Conservation (phyloP, 2,113 vertebrate genomes). For the Hemiprocne comata region DNA sequence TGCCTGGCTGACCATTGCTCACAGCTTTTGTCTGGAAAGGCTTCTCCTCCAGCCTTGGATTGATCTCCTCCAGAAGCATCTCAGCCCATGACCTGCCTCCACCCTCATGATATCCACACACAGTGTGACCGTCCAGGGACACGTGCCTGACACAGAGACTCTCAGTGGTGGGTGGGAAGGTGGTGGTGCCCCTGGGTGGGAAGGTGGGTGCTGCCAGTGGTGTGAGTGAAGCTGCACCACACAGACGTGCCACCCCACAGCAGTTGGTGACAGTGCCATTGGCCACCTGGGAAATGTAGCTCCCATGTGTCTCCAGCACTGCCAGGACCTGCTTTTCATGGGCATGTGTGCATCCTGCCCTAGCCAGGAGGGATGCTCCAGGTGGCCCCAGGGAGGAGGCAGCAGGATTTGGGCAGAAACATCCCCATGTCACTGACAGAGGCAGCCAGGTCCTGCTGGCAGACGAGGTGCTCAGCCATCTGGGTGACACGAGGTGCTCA, state of each 20-base stretch:
- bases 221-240: rapidly evolving
- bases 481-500: no score
- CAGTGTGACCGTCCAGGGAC: rapidly evolving
- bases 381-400: not conserved
- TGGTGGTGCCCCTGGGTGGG: not conserved
- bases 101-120: rapidly evolving
- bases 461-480: rapidly evolving
- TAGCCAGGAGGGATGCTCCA: not conserved
- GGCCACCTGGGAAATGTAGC: not conserved
- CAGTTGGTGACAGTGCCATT: not conserved
- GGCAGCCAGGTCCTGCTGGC: not conserved
- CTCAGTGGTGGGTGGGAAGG: no score
- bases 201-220: no score
- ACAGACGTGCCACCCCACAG: not conserved
- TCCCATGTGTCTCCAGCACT: rapidly evolving
- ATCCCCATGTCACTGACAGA: rapidly evolving
- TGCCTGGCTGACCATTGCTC: not conserved
- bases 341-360: not conserved
- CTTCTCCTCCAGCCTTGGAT: not conserved
- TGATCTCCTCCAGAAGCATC: not conserved
- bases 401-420: not conserved
- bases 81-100: not conserved
- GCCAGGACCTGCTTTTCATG: not conserved
- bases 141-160: rapidly evolving
- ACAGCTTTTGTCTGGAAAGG: not conserved